Evolutionary conservation across 2,797 vertebrate genomes (phyloP).

Genomic region (Lophotriccus pileatus): DNA sequence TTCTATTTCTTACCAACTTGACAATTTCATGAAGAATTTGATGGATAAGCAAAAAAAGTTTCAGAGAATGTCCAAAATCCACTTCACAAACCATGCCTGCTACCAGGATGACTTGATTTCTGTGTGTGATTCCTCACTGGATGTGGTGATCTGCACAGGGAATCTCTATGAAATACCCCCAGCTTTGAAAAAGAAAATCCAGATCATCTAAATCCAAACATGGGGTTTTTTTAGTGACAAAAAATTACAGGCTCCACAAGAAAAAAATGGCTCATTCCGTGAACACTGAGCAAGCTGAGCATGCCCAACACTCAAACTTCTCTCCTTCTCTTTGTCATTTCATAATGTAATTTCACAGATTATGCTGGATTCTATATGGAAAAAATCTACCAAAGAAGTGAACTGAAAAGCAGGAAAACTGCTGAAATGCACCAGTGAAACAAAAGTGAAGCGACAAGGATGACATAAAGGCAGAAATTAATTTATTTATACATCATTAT

Average conservation of each 20-base stretch:
- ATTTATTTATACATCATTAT: slow-evolving; percentile 46
- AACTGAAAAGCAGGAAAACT: not conserved
- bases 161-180: not conserved
- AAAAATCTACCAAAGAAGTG: not conserved
- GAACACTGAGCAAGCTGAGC: not conserved
- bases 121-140: not conserved
- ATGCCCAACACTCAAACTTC: not conserved
- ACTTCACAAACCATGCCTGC: not conserved
- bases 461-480: not conserved
- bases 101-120: not conserved
- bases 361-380: not conserved
- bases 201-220: not conserved
- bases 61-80: not conserved
- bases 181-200: not conserved
- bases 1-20: not conserved
- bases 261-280: not conserved
- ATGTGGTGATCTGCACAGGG: not conserved
- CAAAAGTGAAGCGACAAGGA: not conserved
- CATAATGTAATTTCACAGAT: not conserved
- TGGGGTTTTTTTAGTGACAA: not conserved
- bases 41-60: not conserved
- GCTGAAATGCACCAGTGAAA: not conserved
- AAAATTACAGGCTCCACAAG: not conserved
- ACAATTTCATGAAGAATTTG: not conserved
- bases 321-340: not conserved